Evolutionary conservation across 2,113 vertebrate genomes (phyloP).

Genomic region (Chaenogobius annularis): DNA sequence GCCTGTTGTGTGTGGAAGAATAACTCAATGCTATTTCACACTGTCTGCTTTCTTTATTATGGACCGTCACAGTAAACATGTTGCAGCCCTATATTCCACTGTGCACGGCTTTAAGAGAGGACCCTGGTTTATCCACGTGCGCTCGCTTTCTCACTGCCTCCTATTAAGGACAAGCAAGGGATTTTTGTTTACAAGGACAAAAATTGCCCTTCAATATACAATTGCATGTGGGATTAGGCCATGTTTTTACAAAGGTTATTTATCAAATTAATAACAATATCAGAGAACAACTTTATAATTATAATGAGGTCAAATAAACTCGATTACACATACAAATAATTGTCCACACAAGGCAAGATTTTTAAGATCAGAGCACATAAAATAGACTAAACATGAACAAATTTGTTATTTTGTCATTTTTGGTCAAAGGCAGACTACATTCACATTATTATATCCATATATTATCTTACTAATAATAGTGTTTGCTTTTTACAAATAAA

Average conservation of each 20-base stretch:
- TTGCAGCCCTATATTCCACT: slow-evolving; percentile 41
- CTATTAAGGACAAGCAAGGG: slow-evolving; percentile 14
- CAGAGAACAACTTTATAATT: not conserved
- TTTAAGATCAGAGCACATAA: not conserved
- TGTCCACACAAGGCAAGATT: not conserved
- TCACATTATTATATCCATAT: not conserved
- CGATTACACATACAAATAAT: not conserved
- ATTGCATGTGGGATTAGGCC: not conserved
- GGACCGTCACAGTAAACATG: slow-evolving; percentile 75
- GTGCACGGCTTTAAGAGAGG: slow-evolving; percentile 32
- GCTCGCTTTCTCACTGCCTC: slow-evolving; percentile 1
- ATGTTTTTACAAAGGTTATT: not conserved
- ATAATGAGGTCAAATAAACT: not conserved
- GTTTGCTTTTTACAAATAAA: not conserved
- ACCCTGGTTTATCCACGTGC: slow-evolving; percentile 15
- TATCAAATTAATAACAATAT: not conserved
- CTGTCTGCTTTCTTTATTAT: slow-evolving; percentile 80
- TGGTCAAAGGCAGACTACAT: not conserved
- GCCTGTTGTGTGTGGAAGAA: slow-evolving; percentile 66
- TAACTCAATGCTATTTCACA: slow-evolving; percentile 78
- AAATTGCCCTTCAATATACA: slow-evolving; percentile 2
- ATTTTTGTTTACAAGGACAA: slow-evolving; percentile 13
- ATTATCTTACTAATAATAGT: not conserved
- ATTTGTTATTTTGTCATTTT: not conserved
- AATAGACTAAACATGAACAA: not conserved